Evolutionary conservation across 1,140 invertebrate genomes (phyloP).

Genomic region (Xylocopa sonorina): DNA sequence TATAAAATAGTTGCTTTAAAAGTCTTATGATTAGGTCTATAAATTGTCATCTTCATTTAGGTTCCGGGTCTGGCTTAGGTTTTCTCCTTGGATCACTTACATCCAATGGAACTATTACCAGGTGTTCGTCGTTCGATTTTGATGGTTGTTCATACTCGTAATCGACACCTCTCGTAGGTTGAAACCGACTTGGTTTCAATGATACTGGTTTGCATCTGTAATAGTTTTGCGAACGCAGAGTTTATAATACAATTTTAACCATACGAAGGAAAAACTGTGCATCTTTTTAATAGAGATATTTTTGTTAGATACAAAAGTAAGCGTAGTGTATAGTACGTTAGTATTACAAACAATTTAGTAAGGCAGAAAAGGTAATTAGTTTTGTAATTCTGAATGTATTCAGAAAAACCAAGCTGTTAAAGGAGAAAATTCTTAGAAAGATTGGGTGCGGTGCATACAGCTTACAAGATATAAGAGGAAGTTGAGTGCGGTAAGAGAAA

Average conservation of each 20-base stretch:
- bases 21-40: slow-evolving; percentile 48
- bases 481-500: slow-evolving; percentile 28
- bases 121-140: slow-evolving; percentile 45
- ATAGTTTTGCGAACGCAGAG: slow-evolving; percentile 20
- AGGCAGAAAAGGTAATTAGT: neutral
- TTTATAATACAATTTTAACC: neutral
- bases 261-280: no score
- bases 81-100: slow-evolving; percentile 63
- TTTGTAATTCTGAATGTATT: neutral
- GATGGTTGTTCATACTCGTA: slow-evolving; percentile 50
- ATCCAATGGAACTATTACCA: slow-evolving; percentile 64
- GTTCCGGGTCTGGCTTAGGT: slow-evolving; percentile 67
- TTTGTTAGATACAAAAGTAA: neutral
- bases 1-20: slow-evolving; percentile 9
- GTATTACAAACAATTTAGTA: no score
- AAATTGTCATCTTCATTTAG: slow-evolving; percentile 28
- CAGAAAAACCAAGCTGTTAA: neutral
- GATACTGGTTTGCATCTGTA: slow-evolving; percentile 51
- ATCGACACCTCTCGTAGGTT: slow-evolving; percentile 18
- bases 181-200: slow-evolving; percentile 48
- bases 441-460: slow-evolving; percentile 34
- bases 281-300: neutral
- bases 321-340: neutral
- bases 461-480: slow-evolving; percentile 47
- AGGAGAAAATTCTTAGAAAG: neutral